Evolutionary conservation across 1,140 invertebrate species (phyloP), one percentile per base, ranked within the genome.

Genomic region (Pantala flavescens): DNA sequence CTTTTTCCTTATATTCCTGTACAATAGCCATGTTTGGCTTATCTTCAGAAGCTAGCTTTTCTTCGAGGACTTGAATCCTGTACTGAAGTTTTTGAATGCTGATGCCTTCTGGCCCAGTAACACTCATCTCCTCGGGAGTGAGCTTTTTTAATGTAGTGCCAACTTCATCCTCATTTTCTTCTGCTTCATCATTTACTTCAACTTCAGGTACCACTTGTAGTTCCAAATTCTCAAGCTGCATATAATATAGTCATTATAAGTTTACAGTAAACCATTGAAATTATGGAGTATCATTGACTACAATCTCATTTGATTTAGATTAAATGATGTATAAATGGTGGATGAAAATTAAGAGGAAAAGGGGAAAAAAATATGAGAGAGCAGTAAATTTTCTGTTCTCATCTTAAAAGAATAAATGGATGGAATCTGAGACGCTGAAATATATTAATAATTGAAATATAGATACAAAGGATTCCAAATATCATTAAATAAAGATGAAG

Each of bases 11-110:
- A 77, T 87, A 91, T 76, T 94, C 91, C 79, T 88, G 87, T 77
- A 98, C 91, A 75, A 90, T 89, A 71, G 88, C 87, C 76, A 96
- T 81, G 83, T 97, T 94, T 0, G 94, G 93, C 78, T 90, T 93
- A 3, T 63, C 49, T 74, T 87, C 85, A 14, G 88, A 83, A 2
- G 87, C 86, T 2, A 95, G 79, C 76, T 89, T 83, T 72, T 92
- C 86, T 79, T 93, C 89, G 55, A 90, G 82, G 0, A 87, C 82
- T 0, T 86, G 83, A 43, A 93, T 83, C 77, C 90, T 84, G 73
- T 87, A 88, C 78, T 91, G 83, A 0, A 93, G 80, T 21, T 88
- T 85, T 23, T 90, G 49, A 7, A 63, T 63, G 49, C n/a, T 63
- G 49, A 63, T 63, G 2, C 16, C 49, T 21, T 63, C 85, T 0